A percentile compares a stretch with the other conserved stretches of the same genome.
Conservation (phyloP, 2,888 invertebrate species). For the Leuctra nigra region DNA sequence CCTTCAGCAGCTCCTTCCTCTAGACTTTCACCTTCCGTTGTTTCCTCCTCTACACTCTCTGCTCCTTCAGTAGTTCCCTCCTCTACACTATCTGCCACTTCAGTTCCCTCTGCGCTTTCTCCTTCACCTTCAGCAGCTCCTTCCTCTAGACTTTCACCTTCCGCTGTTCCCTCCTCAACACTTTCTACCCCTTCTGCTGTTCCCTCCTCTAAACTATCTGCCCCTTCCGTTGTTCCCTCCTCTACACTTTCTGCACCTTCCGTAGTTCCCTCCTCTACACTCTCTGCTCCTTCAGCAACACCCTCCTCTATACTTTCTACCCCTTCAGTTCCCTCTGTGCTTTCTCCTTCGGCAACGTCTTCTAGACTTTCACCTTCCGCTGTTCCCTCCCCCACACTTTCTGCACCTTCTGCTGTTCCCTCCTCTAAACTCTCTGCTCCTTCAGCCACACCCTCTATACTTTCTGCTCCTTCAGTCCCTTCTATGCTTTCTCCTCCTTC, state of each 20-base stretch:
- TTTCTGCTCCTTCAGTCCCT: slow-evolving; percentile 23
- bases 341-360: slow-evolving; percentile 32
- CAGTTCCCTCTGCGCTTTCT: slow-evolving; percentile 31
- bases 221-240: too few relatives aligned
- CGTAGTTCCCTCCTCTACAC: too few relatives aligned
- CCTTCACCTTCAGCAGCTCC: slow-evolving; percentile 28
- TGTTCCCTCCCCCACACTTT: neutral
- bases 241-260: too few relatives aligned
- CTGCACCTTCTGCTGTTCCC: slow-evolving; percentile 8
- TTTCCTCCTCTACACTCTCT: too few relatives aligned
- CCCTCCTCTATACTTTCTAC: slow-evolving; percentile 28
- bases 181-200: slow-evolving; percentile 19
- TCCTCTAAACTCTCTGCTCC: slow-evolving; percentile 32
- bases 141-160: too few relatives aligned
- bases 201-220: too few relatives aligned
- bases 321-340: slow-evolving; percentile 32
- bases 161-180: slow-evolving; percentile 28
- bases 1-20: slow-evolving; percentile 6
- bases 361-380: neutral
- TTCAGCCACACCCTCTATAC: slow-evolving; percentile 22
- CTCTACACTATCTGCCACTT: too few relatives aligned
- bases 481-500: slow-evolving; percentile 27
- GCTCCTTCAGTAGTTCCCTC: too few relatives aligned
- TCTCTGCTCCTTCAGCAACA: too few relatives aligned
- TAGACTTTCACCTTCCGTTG: too few relatives aligned